Percentiles rank a stretch among this genome's conserved stretches.
phyloP scores from a whole-genome alignment of 2,888 invertebrate genomes.

The Stomorhina lunata region DNA sequence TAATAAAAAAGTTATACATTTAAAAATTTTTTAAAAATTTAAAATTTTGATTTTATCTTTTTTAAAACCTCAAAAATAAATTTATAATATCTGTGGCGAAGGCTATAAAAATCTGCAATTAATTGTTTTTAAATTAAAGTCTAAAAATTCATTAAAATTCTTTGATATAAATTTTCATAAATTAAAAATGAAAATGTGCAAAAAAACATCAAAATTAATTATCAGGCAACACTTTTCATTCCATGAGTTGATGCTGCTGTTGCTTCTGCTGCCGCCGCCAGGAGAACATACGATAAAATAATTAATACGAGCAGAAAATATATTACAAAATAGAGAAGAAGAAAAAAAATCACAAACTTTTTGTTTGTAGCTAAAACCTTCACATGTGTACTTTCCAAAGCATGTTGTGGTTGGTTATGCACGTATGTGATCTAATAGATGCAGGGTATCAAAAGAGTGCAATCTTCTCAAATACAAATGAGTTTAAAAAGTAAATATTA shows the following conservation, averaged over 20 bases:
- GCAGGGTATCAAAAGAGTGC: neutral
- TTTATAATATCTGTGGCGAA: too few species aligned
- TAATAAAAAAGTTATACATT: too few species aligned
- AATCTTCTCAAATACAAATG: too few species aligned
- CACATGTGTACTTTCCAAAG: constrained; percentile 1
- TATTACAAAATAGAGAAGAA: constrained; percentile 19
- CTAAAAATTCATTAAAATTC: neutral
- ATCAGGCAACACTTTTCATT: constrained; percentile 14
- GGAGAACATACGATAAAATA: constrained; percentile 35
- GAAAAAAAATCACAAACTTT: neutral
- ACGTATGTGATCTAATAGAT: constrained; percentile 18
- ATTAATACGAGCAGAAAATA: constrained; percentile 55
- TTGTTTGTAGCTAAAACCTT: constrained; percentile 15
- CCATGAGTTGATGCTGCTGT: neutral
- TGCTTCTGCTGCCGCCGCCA: neutral
- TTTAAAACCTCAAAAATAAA: too few species aligned
- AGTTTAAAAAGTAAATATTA: too few species aligned
- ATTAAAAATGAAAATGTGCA: neutral
- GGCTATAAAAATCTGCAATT: too few species aligned
- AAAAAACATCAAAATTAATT: constrained; percentile 42
- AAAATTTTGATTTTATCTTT: too few species aligned
- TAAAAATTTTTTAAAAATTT: too few species aligned
- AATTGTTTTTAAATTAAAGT: neutral
- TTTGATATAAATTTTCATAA: constrained; percentile 20
- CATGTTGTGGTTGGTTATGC: neutral